Conservation (phyloP, 2,113 vertebrate species). For the Daubentonia madagascariensis region DNA sequence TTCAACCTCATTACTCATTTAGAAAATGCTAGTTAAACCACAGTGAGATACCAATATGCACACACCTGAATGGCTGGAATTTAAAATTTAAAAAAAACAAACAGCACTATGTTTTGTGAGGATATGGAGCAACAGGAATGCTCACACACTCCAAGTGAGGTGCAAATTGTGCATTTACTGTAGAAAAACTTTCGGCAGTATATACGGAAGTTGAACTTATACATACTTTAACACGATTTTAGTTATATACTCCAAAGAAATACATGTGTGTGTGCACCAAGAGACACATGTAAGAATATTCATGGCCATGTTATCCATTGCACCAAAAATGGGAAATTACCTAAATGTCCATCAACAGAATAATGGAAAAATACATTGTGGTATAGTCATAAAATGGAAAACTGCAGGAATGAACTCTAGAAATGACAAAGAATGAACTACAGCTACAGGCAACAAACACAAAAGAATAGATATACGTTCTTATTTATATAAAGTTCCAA, state of each 20-base stretch:
- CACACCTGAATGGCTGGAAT: background rate
- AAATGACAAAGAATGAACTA: background rate
- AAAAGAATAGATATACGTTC: background rate
- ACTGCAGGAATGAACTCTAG: background rate
- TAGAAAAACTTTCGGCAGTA: background rate
- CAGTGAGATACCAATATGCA: background rate
- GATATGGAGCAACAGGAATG: background rate
- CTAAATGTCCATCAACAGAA: background rate
- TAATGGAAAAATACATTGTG: background rate
- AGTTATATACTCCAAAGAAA: background rate
- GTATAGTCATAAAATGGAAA: background rate
- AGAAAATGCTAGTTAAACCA: background rate
- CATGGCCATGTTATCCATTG: background rate
- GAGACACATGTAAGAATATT: background rate
- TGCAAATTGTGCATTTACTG: fast-evolving
- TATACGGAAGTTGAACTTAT: background rate
- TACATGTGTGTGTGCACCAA: background rate
- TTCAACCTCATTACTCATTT: background rate
- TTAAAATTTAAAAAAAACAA: background rate
- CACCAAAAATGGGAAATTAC: background rate
- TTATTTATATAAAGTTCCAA: background rate
- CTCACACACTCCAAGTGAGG: background rate
- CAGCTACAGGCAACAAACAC: background rate
- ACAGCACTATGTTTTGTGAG: background rate
- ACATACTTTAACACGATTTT: background rate